Conservation (phyloP, 2,888 invertebrate species). For the Brachyptera risi region DNA sequence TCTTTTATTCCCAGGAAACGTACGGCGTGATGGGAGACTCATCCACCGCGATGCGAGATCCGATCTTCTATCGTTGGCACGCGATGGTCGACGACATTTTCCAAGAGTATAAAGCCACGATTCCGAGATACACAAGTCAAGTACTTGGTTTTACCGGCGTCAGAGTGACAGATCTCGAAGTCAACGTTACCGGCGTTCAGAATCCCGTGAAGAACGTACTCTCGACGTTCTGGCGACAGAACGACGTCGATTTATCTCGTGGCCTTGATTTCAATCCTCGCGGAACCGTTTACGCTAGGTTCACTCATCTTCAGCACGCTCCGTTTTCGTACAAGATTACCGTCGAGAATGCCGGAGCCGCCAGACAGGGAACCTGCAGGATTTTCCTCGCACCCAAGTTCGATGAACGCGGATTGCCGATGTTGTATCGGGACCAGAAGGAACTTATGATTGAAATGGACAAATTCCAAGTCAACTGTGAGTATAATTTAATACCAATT, state of each 20-base stretch:
- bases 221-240: constrained; percentile 40
- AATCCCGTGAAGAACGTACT: constrained; percentile 32
- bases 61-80: constrained; percentile 85
- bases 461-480: constrained; percentile 61
- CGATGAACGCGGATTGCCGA: constrained; percentile 61
- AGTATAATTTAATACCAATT: constrained; percentile 43
- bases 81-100: constrained; percentile 74
- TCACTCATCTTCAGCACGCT: constrained; percentile 41
- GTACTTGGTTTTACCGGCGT: constrained; percentile 63
- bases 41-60: constrained; percentile 82
- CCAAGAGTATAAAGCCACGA: constrained; percentile 64
- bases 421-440: constrained; percentile 60
- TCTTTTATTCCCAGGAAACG: constrained; percentile 66
- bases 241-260: constrained; percentile 41
- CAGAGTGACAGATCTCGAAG: constrained; percentile 53
- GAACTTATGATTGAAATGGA: constrained; percentile 67
- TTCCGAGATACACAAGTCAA: constrained; percentile 59
- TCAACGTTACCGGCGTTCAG: constrained; percentile 38
- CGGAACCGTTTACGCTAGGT: constrained; percentile 35
- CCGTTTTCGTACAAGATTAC: constrained; percentile 37
- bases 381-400: constrained; percentile 65
- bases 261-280: constrained; percentile 41
- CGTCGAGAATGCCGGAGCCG: constrained; percentile 8
- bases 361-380: constrained; percentile 58
- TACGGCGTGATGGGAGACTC: constrained; percentile 81